A percentile compares a stretch with the other conserved stretches of the same genome.
phyloP scores from a whole-genome alignment of 2,113 vertebrate genomes.

The Pachycephala philippinensis region DNA sequence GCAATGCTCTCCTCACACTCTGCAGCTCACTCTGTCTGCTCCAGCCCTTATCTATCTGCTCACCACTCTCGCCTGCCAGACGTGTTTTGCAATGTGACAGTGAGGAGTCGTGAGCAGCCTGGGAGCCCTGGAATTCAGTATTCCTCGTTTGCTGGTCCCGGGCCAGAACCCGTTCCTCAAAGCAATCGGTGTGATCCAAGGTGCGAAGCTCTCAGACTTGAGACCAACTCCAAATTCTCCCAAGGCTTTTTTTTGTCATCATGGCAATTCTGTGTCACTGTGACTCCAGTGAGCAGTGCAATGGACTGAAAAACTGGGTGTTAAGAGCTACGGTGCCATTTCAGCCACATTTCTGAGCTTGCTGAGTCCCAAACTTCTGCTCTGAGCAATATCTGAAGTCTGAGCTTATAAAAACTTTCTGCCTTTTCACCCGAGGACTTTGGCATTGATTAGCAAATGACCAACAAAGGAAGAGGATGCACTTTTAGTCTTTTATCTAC shows the following conservation, averaged over 20 bases:
- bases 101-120: background rate
- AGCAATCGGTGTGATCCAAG: background rate
- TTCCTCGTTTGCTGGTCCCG: background rate
- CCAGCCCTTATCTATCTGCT: background rate
- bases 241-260: background rate
- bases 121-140: background rate
- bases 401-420: background rate
- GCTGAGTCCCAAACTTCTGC: background rate
- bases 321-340: background rate
- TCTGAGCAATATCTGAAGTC: background rate
- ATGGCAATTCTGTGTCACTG: background rate
- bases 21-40: background rate
- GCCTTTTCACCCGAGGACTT: background rate
- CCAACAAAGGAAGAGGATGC: background rate
- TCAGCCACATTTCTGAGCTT: background rate
- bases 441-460: background rate
- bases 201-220: background rate
- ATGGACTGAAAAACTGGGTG: background rate
- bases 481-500: background rate
- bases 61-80: background rate
- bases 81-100: background rate
- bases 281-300: background rate
- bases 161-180: background rate
- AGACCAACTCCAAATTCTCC: background rate
- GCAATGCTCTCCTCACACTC: background rate